A percentile compares a stretch with the other conserved stretches of the same genome.
These are phyloP conservation scores for Dicranocentrus wangi DNA, from an alignment of 2,888 invertebrate genomes.

Conservation along the genomic window DNA sequence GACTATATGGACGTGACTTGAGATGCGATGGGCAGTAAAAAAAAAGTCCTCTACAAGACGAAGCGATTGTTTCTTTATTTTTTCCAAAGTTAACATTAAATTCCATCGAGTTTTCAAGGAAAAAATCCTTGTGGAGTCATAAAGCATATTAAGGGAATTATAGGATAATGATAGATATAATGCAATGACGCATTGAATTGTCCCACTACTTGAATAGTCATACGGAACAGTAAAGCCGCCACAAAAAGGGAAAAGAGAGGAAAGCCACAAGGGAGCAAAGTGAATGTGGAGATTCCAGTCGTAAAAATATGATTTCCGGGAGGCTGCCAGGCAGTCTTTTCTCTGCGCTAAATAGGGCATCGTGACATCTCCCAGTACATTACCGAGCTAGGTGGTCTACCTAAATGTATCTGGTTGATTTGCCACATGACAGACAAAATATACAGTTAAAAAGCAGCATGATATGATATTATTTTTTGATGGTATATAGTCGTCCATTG, in stretches of 20 bases:
- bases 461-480: conserved; percentile 4
- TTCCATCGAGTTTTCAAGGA: not conserved
- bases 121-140: conserved; percentile 4
- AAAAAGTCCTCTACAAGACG: not conserved
- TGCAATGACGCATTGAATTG: no score
- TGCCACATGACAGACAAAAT: not conserved
- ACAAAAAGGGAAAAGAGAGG: no score
- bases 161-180: not conserved
- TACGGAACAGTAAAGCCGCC: no score
- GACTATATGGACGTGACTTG: not conserved
- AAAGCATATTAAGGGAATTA: conserved; percentile 25
- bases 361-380: not conserved
- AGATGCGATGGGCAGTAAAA: not conserved
- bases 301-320: conserved; percentile 12
- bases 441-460: conserved; percentile 9
- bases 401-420: not conserved
- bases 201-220: no score
- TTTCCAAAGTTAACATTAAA: conserved; percentile 2
- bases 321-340: conserved; percentile 9
- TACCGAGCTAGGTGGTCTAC: not conserved
- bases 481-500: not conserved
- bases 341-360: not conserved
- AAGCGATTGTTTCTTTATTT: conserved; percentile 3
- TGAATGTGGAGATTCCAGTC: not conserved
- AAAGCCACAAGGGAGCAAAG: no score